Conservation (phyloP, 2,113 vertebrate species). For the Pedionomus torquatus region DNA sequence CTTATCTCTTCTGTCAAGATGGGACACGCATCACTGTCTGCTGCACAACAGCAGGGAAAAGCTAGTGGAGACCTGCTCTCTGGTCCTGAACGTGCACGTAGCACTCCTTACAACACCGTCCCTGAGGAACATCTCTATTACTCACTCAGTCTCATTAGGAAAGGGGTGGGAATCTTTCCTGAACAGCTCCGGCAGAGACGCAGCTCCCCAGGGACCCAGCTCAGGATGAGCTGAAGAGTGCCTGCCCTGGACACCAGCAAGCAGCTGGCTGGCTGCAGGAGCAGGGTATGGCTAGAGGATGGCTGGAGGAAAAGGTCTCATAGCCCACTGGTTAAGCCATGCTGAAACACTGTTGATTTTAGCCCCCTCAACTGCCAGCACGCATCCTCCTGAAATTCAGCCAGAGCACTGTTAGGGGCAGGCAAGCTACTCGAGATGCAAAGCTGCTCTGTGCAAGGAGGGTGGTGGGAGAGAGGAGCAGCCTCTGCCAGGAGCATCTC, state of each 20-base stretch:
- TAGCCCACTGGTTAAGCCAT: background rate
- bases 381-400: background rate
- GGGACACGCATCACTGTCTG: background rate
- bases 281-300: background rate
- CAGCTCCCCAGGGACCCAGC: background rate
- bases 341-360: background rate
- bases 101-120: background rate
- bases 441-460: background rate
- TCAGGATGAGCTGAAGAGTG: background rate
- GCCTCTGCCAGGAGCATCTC: background rate
- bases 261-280: background rate
- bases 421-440: background rate
- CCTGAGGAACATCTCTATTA: slow-evolving; percentile 36
- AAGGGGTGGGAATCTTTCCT: slow-evolving; percentile 44
- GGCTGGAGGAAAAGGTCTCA: background rate
- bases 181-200: background rate
- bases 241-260: background rate
- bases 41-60: slow-evolving; percentile 3
- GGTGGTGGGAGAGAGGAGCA: background rate
- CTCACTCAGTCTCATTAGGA: background rate
- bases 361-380: background rate
- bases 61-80: slow-evolving; percentile 30
- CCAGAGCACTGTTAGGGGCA: accelerated
- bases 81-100: background rate
- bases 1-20: slow-evolving; percentile 55